Evolutionary conservation across 1,140 invertebrate species (phyloP), one percentile per base, ranked within the genome.

Genomic region (Acromyrmex charruanus): DNA sequence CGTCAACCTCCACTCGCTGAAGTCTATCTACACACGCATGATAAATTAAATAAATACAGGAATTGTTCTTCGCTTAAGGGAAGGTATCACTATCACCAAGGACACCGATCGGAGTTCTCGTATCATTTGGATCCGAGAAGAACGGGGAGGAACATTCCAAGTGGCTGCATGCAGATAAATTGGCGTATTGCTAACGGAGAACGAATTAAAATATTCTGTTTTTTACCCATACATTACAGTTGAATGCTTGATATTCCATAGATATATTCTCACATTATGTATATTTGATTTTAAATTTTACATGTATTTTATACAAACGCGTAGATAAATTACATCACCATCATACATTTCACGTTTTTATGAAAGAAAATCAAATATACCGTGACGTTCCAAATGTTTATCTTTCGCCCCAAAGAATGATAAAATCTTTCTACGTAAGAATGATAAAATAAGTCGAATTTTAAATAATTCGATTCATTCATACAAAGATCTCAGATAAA

Each of bases 31-130:
- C 55, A 44, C 81, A 88, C 55, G 77, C 53, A 82, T 63, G 82
- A 84, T 90, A 86, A 91, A 87, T 85, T 84, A 87, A 87, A 90
- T 90, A 90, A 90, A 90, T 90, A 88, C 87, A 65, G 59, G 31
- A 69, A 77, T 77, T 87, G 39, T 77, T 89, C 35, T 61, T 71
- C 82, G 61, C 59, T 44, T 81, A 51, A 77, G n/a, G 12, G 39
- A 55, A 89, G 69, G 51, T 55, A 80, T 86, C 68, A 77, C 39
- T 35, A 84, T 84, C 80, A 61, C 58, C 39, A 63, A 61, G 55
- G 25, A 84, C 80, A 84, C 69, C 69, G 14, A 84, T 84, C 44
- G 39, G 39, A 84, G 51, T 53, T 81, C 35, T 49, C 68, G 25
- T n/a, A 49, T 10, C 39, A 44, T 71, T 12, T 25, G 35, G n/a